Conservation (phyloP, 2,797 vertebrate genomes). For the Sebastes kiyomatsui region DNA sequence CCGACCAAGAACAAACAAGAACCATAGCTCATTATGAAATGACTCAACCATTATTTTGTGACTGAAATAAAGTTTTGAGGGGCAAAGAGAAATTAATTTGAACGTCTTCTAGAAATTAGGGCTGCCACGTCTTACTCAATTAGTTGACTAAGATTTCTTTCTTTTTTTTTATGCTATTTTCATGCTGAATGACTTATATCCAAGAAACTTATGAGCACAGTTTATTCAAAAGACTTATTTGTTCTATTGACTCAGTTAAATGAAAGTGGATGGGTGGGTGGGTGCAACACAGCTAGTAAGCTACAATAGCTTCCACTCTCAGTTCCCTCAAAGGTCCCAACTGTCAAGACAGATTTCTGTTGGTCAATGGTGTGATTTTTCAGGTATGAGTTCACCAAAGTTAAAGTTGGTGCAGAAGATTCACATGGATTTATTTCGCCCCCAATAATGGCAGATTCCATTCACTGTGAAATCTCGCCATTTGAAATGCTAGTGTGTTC, state of each 20-base stretch:
- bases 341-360: neutral
- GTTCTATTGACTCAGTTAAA: neutral
- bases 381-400: neutral
- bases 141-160: no score
- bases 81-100: neutral
- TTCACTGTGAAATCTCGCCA: accelerated
- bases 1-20: neutral
- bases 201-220: no score
- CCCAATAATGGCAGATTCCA: neutral
- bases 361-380: neutral
- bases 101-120: neutral
- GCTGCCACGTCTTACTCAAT: no score
- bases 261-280: neutral
- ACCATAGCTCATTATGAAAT: neutral
- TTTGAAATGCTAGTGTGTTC: neutral
- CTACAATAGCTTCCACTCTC: neutral
- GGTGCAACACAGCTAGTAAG: neutral
- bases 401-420: accelerated
- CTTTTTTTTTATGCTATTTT: no score
- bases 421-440: neutral
- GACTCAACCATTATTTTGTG: no score
- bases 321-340: neutral
- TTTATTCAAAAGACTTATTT: neutral
- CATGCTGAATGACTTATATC: no score
- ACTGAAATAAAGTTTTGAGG: no score